Evolutionary conservation across 2,113 vertebrate genomes (phyloP).

Genomic region (Albula goreensis): DNA sequence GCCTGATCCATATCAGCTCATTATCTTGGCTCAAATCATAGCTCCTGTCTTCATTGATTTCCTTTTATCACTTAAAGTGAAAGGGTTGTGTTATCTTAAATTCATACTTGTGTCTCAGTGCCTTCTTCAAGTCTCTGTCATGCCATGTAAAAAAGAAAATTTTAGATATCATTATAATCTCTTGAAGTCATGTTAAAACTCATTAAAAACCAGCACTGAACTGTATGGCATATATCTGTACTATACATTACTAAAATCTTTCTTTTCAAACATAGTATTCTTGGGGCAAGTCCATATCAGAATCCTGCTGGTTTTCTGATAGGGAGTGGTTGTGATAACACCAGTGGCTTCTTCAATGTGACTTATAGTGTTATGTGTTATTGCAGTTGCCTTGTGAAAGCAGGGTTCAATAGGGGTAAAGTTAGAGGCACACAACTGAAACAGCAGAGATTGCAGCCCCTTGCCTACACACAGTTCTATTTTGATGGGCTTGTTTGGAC

Average conservation of each 20-base stretch:
- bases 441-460: constrained; percentile 31
- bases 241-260: background rate
- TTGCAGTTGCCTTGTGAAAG: background rate
- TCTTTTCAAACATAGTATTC: background rate
- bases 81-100: background rate
- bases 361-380: background rate
- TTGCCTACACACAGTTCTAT: too few relatives aligned
- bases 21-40: constrained; percentile 6
- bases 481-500: background rate
- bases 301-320: background rate
- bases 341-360: background rate
- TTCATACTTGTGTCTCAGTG: background rate
- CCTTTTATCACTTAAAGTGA: constrained; percentile 1
- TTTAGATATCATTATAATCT: constrained; percentile 1
- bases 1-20: constrained; percentile 13
- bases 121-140: constrained; percentile 10
- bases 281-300: background rate
- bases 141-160: background rate
- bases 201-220: background rate
- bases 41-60: constrained; percentile 1
- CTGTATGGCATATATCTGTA: background rate
- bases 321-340: background rate
- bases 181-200: background rate
- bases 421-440: background rate
- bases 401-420: background rate